phyloP scores from a whole-genome alignment of 2,888 invertebrate genomes.

The Hypomecis punctinalis region DNA sequence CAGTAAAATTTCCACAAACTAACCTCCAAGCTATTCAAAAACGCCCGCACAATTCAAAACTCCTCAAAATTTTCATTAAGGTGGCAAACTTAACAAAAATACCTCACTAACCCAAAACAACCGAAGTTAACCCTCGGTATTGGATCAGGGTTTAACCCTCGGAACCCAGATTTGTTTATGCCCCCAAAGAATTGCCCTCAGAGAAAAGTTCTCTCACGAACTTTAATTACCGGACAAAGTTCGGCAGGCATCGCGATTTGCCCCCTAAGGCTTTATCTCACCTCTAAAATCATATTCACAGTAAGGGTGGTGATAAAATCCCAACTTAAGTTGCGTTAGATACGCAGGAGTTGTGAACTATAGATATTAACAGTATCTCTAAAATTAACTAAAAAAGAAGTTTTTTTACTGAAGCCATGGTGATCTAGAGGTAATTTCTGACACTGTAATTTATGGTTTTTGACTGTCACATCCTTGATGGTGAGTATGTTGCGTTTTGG shows the following conservation, averaged over 20 bases:
- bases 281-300: constrained; percentile 16
- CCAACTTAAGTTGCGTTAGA: background rate
- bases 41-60: background rate
- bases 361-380: too few species aligned
- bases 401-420: too few species aligned
- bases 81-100: background rate
- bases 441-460: too few species aligned
- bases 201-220: constrained; percentile 32
- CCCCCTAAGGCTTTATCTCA: constrained; percentile 34
- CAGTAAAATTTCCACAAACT: too few species aligned
- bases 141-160: constrained; percentile 28
- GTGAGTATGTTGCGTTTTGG: too few species aligned
- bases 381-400: too few species aligned
- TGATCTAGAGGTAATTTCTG: too few species aligned
- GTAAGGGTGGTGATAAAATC: background rate
- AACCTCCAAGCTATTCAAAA: background rate
- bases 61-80: background rate
- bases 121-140: constrained; percentile 18
- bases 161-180: constrained; percentile 33
- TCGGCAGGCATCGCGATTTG: constrained; percentile 22
- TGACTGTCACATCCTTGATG: too few species aligned
- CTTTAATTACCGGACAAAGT: constrained; percentile 41
- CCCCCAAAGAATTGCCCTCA: constrained; percentile 33
- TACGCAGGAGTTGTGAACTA: too few species aligned
- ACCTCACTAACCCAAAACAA: constrained; percentile 8